Evolutionary conservation across 1,140 invertebrate genomes (phyloP).

Genomic region (Latrodectus geometricus): DNA sequence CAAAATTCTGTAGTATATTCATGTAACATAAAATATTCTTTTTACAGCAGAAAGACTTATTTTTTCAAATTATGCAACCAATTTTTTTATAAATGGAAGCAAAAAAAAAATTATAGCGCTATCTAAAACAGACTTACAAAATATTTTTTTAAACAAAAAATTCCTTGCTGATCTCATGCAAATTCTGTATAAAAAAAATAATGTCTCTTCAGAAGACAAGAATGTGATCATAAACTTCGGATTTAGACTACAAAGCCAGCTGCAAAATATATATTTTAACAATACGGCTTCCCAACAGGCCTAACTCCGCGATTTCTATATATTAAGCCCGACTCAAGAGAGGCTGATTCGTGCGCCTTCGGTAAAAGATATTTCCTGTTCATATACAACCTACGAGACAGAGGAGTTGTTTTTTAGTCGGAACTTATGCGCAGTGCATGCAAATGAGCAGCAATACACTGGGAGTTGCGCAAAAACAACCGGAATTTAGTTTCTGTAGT

Average conservation of each 20-base stretch:
- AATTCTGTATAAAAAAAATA: too few relatives aligned
- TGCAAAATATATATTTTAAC: background rate
- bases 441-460: conserved; percentile 13
- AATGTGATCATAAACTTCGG: background rate
- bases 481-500: conserved; percentile 6
- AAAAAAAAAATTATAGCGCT: too few relatives aligned
- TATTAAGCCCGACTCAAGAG: conserved; percentile 5
- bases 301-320: background rate
- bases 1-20: too few relatives aligned
- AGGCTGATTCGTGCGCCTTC: conserved; percentile 8
- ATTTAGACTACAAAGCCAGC: background rate
- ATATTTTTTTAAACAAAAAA: too few relatives aligned
- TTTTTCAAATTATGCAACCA: too few relatives aligned
- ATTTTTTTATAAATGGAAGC: too few relatives aligned
- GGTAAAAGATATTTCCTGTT: conserved; percentile 25
- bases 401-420: conserved; percentile 4
- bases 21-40: too few relatives aligned
- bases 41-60: too few relatives aligned
- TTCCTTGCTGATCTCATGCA: too few relatives aligned
- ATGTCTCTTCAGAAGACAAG: too few relatives aligned
- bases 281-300: conserved; percentile 4
- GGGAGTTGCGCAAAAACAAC: background rate
- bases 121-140: too few relatives aligned
- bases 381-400: conserved; percentile 17
- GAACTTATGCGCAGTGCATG: conserved; percentile 15